phyloP scores from a whole-genome alignment of 2,113 vertebrate species.

The Conger conger region DNA sequence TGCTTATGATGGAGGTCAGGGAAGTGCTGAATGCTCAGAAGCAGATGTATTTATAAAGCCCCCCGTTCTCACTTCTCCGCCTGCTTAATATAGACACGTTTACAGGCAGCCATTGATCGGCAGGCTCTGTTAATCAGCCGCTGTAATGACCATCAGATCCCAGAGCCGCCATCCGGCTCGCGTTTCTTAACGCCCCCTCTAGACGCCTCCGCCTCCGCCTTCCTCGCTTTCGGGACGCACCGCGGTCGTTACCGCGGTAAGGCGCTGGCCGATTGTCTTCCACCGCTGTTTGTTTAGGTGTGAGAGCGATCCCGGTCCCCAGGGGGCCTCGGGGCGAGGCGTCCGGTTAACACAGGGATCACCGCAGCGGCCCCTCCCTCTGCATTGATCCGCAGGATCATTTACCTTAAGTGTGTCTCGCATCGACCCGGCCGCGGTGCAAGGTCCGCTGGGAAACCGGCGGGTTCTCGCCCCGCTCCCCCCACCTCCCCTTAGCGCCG shows the following conservation, averaged over 20 bases:
- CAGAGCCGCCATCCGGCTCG: slow-evolving; percentile 52
- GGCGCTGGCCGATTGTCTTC: background rate
- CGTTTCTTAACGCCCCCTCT: slow-evolving; percentile 48
- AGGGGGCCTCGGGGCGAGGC: no score
- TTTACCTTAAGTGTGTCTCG: slow-evolving; percentile 9
- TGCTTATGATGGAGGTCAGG: background rate
- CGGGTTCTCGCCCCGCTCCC: background rate
- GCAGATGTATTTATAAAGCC: slow-evolving; percentile 57
- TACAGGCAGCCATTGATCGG: slow-evolving; percentile 69
- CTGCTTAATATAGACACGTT: slow-evolving; percentile 53
- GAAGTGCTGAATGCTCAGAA: slow-evolving; percentile 42
- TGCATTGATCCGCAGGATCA: background rate
- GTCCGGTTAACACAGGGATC: background rate
- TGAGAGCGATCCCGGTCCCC: background rate
- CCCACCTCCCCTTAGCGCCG: background rate
- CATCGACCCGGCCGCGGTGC: background rate
- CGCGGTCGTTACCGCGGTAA: background rate
- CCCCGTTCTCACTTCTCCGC: slow-evolving; percentile 47
- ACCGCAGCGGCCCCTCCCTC: background rate
- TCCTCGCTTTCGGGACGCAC: slow-evolving; percentile 7
- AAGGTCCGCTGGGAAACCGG: background rate
- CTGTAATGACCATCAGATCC: slow-evolving; percentile 56
- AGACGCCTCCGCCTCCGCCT: slow-evolving; percentile 33
- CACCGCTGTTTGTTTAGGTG: background rate
- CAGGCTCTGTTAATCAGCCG: slow-evolving; percentile 63